Base-by-base conservation (phyloP, 1,140 invertebrate genomes). In the Schlechtendalia chinensis region DNA sequence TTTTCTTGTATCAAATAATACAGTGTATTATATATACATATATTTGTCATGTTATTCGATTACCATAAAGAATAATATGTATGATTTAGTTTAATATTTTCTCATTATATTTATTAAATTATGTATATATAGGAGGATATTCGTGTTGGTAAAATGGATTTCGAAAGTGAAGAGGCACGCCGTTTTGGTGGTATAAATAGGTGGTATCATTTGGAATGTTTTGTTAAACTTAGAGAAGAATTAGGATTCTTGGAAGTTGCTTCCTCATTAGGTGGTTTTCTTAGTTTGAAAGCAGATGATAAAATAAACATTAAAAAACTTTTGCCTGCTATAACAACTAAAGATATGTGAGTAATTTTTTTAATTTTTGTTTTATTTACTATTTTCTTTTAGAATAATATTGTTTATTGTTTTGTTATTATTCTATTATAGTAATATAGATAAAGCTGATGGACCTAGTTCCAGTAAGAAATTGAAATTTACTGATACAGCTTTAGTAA, bases 121-220 rank as follows among this genome's bases (percentile, higher is more conserved):
- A 8, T 69, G 16, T 72, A 19, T 83, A 85, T 85, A 50, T 82
- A 96, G 89, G 91, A 89, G 84, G 91, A 92, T 84, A 86, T 97
- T 39, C 88, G 96, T 59, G 88, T 98, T 81, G 91, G 92, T 11
- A 97, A 96, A 86, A 93, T 93, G 83, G 94, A 96, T 83, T 96
- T 89, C 87, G 92, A 96, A 75, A 92, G 91, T 82, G 92, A 94
- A 83, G 87, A 92, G 61, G 94, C 91, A 0, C 89, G 88, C 83
- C 91, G 90, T 85, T 96, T 91, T 87, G 95, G 95, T 19, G 93
- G 92, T 0, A 87, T 92, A 83, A 90, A 93, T 82, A 86, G 91
- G 32, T 98, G 96, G 96, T 91, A 97, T 86, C 97, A 99, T 87
- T 86, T 96, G 14, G 92, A 95, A 82, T 99, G 97, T 86, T 99